Evolutionary conservation across 2,113 vertebrate genomes (phyloP).

Genomic region (Antechinus flavipes): DNA sequence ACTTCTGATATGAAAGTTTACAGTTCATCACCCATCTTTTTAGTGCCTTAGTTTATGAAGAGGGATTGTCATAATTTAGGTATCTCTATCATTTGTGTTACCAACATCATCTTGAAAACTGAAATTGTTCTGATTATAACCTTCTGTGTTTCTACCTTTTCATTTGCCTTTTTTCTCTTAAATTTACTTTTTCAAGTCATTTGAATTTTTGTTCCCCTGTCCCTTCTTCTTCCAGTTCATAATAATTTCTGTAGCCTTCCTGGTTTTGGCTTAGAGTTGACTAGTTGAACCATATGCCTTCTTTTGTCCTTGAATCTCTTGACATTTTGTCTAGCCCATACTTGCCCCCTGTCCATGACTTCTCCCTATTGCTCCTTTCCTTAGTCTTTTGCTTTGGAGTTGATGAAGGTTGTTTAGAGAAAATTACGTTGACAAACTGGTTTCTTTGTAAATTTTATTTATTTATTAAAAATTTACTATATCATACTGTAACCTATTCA

Average conservation of each 20-base stretch:
- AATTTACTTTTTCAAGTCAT: not conserved
- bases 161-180: not conserved
- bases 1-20: not conserved
- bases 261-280: not conserved
- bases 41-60: not conserved
- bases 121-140: not conserved
- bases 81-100: not conserved
- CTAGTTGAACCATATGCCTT: not conserved
- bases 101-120: not conserved
- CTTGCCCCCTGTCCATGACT: not conserved
- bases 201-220: not conserved
- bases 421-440: not conserved
- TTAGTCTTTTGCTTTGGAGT: not conserved
- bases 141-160: not conserved
- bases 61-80: not conserved
- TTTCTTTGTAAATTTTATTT: not conserved
- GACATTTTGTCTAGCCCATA: not conserved
- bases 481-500: no score
- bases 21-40: not conserved
- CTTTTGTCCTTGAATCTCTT: not conserved
- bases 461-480: not conserved
- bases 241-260: not conserved
- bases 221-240: not conserved
- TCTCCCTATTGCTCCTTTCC: no score
- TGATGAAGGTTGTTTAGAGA: not conserved